Evolutionary conservation across 2,888 invertebrate genomes (phyloP).

Genomic region (Nomada fucata): DNA sequence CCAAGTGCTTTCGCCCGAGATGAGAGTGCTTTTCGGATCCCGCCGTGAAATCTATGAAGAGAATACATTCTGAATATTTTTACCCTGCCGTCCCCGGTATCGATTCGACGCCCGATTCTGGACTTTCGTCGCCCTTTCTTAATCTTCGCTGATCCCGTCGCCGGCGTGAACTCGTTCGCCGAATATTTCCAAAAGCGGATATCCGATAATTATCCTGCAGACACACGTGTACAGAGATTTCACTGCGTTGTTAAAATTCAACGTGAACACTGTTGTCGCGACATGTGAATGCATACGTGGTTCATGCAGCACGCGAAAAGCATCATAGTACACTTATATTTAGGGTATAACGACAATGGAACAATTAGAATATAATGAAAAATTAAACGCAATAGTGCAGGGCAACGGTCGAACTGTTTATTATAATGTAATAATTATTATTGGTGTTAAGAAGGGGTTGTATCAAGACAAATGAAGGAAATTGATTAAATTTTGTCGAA

Average conservation of each 20-base stretch:
- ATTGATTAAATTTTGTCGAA: too few relatives aligned
- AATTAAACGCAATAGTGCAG: too few relatives aligned
- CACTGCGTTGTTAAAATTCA: background rate
- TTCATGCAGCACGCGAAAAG: too few relatives aligned
- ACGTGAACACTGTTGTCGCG: too few relatives aligned
- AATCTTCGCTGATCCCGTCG: background rate
- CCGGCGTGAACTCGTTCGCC: background rate
- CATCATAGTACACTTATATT: too few relatives aligned
- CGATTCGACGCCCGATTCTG: slow-evolving; percentile 32
- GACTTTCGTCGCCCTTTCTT: slow-evolving; percentile 1
- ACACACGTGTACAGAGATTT: background rate
- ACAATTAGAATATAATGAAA: too few relatives aligned
- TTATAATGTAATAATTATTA: too few relatives aligned
- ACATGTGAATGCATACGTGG: too few relatives aligned
- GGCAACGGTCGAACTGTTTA: too few relatives aligned
- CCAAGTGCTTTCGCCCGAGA: slow-evolving; percentile 51
- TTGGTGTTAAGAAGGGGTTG: too few relatives aligned
- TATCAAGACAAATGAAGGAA: too few relatives aligned
- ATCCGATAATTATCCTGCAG: background rate
- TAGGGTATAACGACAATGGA: too few relatives aligned
- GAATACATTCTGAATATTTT: slow-evolving; percentile 59
- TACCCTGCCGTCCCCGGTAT: slow-evolving; percentile 31
- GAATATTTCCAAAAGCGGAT: slow-evolving; percentile 10
- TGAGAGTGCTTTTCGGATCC: slow-evolving; percentile 46
- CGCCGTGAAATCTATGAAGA: slow-evolving; percentile 46